Evolutionary conservation across 2,797 vertebrate species (phyloP).

Genomic region (Schizopygopsis pylzovi): DNA sequence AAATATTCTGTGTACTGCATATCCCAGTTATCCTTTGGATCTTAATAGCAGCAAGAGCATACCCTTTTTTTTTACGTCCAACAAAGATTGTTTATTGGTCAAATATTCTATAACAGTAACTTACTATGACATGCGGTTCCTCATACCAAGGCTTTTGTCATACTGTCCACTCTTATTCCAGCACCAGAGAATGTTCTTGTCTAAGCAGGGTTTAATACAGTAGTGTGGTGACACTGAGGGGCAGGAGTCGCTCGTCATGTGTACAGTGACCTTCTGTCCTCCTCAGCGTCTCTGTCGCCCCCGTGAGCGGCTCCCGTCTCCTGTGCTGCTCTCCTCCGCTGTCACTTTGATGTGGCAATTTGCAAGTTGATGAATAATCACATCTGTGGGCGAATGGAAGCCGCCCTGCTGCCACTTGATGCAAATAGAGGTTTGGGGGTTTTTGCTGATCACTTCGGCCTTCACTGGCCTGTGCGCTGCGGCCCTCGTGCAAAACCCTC

Average conservation of each 20-base stretch:
- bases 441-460: constrained; percentile 42
- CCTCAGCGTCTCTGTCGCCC: background rate
- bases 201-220: constrained; percentile 7
- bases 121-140: background rate
- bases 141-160: background rate
- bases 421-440: constrained; percentile 67
- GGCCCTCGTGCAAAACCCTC: constrained; percentile 78
- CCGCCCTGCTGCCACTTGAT: constrained; percentile 72
- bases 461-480: constrained; percentile 73
- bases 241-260: constrained; percentile 11
- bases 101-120: background rate
- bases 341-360: constrained; percentile 86
- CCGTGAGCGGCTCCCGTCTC: constrained; percentile 50
- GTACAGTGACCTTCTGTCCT: constrained; percentile 39
- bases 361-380: constrained; percentile 87
- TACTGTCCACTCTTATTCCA: background rate
- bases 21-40: background rate
- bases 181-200: background rate
- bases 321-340: constrained; percentile 73
- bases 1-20: background rate
- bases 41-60: background rate
- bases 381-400: constrained; percentile 78
- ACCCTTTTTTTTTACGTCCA: background rate
- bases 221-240: constrained; percentile 18
- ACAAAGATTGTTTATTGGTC: background rate